Evolutionary conservation across 2,113 vertebrate species (phyloP).

Genomic region (Boulengeromyrus knoepffleri): DNA sequence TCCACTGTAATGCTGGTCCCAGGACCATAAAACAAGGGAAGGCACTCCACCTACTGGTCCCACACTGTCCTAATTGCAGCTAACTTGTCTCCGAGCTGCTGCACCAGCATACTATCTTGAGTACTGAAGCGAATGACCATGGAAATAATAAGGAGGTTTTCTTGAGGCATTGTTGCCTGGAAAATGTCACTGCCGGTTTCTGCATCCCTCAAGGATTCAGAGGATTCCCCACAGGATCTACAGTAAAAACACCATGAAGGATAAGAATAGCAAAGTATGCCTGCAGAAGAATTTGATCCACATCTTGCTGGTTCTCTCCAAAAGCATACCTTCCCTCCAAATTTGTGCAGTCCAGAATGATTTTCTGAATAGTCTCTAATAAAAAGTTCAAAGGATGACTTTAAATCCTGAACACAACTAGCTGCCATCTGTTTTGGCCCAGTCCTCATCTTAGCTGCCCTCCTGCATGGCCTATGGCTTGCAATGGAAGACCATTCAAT

Average conservation of each 20-base stretch:
- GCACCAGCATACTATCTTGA: background rate
- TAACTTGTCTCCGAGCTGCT: background rate
- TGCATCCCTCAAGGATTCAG: background rate
- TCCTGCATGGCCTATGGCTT: background rate
- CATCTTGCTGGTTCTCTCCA: background rate
- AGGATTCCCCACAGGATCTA: background rate
- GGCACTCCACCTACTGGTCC: background rate
- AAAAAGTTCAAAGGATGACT: background rate
- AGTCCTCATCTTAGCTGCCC: background rate
- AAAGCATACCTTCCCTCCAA: background rate
- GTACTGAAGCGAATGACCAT: background rate
- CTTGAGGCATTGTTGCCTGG: background rate
- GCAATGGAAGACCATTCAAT: background rate
- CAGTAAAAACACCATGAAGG: background rate
- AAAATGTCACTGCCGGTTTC: background rate
- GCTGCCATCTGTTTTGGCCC: background rate
- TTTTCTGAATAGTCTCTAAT: background rate
- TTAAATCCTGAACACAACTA: background rate
- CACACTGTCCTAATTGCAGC: background rate
- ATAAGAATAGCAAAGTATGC: background rate
- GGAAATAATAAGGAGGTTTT: background rate
- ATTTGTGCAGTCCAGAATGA: background rate
- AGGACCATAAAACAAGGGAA: background rate
- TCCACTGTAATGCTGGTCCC: background rate
- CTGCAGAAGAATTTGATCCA: background rate